Evolutionary conservation across 2,888 invertebrate genomes (phyloP).

Genomic region (Rhorus exstirpatorius): DNA sequence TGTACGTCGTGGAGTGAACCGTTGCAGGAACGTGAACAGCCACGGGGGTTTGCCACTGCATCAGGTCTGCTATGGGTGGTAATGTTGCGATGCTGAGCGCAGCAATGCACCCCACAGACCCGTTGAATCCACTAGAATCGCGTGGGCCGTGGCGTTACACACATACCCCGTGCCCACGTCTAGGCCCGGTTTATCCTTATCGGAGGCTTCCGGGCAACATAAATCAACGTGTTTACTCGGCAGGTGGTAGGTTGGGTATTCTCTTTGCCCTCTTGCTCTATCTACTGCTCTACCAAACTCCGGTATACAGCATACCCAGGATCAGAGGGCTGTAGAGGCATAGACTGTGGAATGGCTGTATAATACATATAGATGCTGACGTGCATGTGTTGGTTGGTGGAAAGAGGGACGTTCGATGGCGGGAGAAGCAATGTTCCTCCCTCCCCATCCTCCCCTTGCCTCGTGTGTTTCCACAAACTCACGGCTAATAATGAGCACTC

Average conservation of each 20-base stretch:
- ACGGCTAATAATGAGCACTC: conserved; percentile 81
- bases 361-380: conserved; percentile 52
- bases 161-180: conserved; percentile 66
- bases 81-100: conserved; percentile 72
- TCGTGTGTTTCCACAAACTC: conserved; percentile 74
- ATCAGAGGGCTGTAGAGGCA: conserved; percentile 24
- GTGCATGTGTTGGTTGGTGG: conserved; percentile 44
- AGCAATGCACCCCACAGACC: conserved; percentile 71
- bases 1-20: conserved; percentile 14
- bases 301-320: conserved; percentile 18
- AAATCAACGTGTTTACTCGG: conserved; percentile 84
- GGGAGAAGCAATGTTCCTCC: not conserved
- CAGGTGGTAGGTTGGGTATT: conserved; percentile 68
- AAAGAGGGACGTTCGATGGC: conserved; percentile 28
- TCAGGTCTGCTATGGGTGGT: conserved; percentile 23
- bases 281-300: not conserved
- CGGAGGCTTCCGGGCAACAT: conserved; percentile 79
- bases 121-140: conserved; percentile 33
- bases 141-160: conserved; percentile 30
- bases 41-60: conserved; percentile 1
- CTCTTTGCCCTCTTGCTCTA: conserved; percentile 54
- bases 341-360: conserved; percentile 44
- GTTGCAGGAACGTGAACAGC: conserved; percentile 29
- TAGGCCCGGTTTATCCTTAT: conserved; percentile 81
- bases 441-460: not conserved